These are phyloP conservation scores for Centroberyx gerrardi DNA, from an alignment of 2,797 vertebrate species.

Conservation along the genomic window DNA sequence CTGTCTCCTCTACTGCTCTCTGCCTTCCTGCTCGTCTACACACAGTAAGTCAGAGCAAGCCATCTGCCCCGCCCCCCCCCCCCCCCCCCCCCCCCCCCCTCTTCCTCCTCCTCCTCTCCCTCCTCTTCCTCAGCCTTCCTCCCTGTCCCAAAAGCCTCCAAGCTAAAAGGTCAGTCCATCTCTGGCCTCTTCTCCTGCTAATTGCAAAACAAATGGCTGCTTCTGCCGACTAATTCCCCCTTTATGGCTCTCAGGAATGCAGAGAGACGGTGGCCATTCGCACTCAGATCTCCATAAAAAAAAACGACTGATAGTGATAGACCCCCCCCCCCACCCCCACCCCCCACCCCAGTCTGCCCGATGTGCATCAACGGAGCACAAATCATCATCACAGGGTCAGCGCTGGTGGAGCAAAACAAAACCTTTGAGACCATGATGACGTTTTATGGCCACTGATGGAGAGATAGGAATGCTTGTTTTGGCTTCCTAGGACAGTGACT, in stretches of 20 bases:
- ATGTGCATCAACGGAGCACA: constrained; percentile 62
- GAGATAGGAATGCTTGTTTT: constrained; percentile 68
- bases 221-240: constrained; percentile 11
- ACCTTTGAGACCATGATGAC: constrained; percentile 78
- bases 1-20: too few species aligned
- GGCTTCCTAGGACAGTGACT: constrained; percentile 36
- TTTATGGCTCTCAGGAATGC: constrained; percentile 70
- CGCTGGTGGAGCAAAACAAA: constrained; percentile 61
- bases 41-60: too few species aligned
- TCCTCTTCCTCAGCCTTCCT: too few species aligned
- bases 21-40: too few species aligned
- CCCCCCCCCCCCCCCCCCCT: too few species aligned
- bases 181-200: neutral
- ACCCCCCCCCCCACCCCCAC: neutral
- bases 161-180: neutral
- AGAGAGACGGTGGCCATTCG: constrained; percentile 9
- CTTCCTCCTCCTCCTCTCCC: neutral
- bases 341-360: neutral
- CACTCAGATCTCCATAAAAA: constrained; percentile 69
- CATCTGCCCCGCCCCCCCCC: too few species aligned
- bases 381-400: constrained; percentile 56
- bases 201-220: constrained; percentile 29
- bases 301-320: constrained; percentile 17
- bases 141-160: neutral
- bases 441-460: constrained; percentile 74